Percentiles rank a stretch among this genome's conserved stretches.
Conservation (phyloP, 2,888 invertebrate species). For the Eilema caniola region DNA sequence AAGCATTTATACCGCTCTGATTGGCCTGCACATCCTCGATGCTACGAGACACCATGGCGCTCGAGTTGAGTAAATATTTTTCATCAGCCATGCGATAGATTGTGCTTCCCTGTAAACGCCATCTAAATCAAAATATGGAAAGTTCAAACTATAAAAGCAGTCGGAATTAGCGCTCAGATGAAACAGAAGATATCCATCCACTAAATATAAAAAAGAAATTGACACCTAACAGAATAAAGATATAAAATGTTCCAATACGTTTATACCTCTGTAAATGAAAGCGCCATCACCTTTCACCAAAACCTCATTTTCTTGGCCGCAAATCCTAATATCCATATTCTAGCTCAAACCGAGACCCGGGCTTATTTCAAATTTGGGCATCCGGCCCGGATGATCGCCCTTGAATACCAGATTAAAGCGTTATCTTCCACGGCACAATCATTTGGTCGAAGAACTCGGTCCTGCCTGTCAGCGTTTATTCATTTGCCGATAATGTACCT, state of each 20-base stretch:
- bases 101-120: neutral
- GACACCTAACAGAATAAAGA: neutral
- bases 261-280: slow-evolving; percentile 11
- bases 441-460: slow-evolving; percentile 51
- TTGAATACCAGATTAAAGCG: slow-evolving; percentile 57
- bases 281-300: slow-evolving; percentile 19
- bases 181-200: neutral
- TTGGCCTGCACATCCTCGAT: no score
- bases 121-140: no score
- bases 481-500: slow-evolving; percentile 51
- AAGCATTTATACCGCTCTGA: no score
- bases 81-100: no score
- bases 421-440: slow-evolving; percentile 58
- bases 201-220: neutral
- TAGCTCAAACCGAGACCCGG: slow-evolving; percentile 27
- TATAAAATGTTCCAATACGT: neutral
- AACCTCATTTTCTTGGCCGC: slow-evolving; percentile 27
- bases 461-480: slow-evolving; percentile 62
- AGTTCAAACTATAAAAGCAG: no score
- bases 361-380: slow-evolving; percentile 57
- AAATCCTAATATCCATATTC: slow-evolving; percentile 45
- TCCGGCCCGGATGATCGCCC: slow-evolving; percentile 50
- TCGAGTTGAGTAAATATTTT: no score
- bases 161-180: neutral
- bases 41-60: no score